These are phyloP conservation scores for Nomia melanderi DNA, from an alignment of 1,140 invertebrate genomes.

Conservation along the genomic window DNA sequence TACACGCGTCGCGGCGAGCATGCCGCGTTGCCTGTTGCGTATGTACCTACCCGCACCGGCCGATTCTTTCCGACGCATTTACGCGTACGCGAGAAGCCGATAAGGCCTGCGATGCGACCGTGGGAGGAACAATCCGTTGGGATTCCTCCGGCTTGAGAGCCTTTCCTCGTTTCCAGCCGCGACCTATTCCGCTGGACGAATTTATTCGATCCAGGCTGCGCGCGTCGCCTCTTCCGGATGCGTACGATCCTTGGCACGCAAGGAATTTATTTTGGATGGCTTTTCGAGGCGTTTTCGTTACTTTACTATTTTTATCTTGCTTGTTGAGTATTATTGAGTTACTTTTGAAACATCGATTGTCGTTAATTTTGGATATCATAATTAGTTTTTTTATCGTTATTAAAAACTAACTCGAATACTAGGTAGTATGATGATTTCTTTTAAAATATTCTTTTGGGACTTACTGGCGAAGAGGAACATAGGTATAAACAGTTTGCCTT, in stretches of 20 bases:
- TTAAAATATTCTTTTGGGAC: too few relatives aligned
- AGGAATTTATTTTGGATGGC: background rate
- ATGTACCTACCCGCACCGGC: constrained; percentile 9
- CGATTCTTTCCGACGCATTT: constrained; percentile 51
- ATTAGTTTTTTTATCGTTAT: too few relatives aligned
- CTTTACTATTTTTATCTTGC: too few relatives aligned
- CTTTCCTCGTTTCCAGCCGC: constrained; percentile 58
- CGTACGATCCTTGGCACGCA: too few relatives aligned
- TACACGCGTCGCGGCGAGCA: constrained; percentile 48
- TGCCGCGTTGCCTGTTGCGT: constrained; percentile 30
- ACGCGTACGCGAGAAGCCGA: constrained; percentile 39
- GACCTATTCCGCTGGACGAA: constrained; percentile 51
- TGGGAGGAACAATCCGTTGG: constrained; percentile 57
- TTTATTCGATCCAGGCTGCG: constrained; percentile 35
- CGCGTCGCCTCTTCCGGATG: constrained; percentile 21
- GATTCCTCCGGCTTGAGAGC: constrained; percentile 54
- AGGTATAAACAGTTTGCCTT: too few relatives aligned
- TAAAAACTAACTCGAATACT: too few relatives aligned
- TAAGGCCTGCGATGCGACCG: constrained; percentile 54
- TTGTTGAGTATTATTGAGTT: too few relatives aligned
- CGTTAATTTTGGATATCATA: too few relatives aligned
- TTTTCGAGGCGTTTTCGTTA: too few relatives aligned
- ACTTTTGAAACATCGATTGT: too few relatives aligned
- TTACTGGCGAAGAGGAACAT: too few relatives aligned
- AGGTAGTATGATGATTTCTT: too few relatives aligned